Evolutionary conservation across 2,113 vertebrate genomes (phyloP).

Genomic region (Cyprinodon tularosa): DNA sequence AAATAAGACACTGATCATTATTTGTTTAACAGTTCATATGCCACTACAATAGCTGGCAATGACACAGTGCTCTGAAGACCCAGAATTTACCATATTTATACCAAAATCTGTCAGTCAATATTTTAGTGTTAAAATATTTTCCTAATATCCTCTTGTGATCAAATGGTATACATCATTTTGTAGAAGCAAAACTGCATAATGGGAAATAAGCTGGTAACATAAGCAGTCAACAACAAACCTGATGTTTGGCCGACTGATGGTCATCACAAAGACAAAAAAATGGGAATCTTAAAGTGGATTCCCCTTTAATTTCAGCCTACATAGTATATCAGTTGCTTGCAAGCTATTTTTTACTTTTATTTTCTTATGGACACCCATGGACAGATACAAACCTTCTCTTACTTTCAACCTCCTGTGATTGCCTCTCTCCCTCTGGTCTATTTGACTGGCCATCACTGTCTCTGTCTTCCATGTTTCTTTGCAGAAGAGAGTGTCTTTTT

Average conservation of each 20-base stretch:
- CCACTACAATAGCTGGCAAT: too few relatives aligned
- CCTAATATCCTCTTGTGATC: background rate
- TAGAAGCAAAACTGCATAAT: background rate
- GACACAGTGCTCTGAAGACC: too few relatives aligned
- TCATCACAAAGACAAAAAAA: conserved; percentile 33
- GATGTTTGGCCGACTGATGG: conserved; percentile 53
- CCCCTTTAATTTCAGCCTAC: conserved; percentile 36
- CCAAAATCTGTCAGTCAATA: too few relatives aligned
- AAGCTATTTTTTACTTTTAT: background rate
- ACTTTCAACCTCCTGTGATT: conserved; percentile 52
- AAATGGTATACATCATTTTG: background rate
- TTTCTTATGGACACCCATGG: background rate
- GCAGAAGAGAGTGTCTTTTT: conserved; percentile 64
- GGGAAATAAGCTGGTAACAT: background rate
- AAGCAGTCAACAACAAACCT: conserved; percentile 26
- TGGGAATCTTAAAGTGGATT: conserved; percentile 10
- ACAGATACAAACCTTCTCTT: conserved; percentile 7
- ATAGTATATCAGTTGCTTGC: conserved; percentile 38
- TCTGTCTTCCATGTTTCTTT: conserved; percentile 61
- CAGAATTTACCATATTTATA: background rate
- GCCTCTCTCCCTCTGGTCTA: conserved; percentile 51
- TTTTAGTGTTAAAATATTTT: background rate
- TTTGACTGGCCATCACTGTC: conserved; percentile 71
- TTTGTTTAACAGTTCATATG: too few relatives aligned
- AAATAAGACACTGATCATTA: too few relatives aligned